These are phyloP conservation scores for Cyanoramphus novaezelandiae DNA, from an alignment of 2,113 vertebrate genomes.

Conservation along the genomic window DNA sequence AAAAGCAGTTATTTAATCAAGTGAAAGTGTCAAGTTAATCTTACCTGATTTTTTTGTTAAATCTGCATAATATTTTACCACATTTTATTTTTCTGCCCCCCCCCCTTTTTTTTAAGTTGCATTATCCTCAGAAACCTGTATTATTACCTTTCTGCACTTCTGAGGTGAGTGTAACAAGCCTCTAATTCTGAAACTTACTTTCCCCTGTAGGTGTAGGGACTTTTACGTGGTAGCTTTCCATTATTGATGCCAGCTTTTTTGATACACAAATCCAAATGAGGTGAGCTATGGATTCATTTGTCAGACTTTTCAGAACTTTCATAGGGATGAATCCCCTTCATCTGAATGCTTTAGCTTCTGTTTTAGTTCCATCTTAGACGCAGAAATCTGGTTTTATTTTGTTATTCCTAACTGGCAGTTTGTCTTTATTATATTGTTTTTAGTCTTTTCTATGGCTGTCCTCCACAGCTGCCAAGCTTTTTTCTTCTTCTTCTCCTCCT, in stretches of 20 bases:
- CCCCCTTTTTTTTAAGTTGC: neutral
- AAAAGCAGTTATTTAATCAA: neutral
- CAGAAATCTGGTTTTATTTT: slow-evolving; percentile 2
- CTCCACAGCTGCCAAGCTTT: neutral
- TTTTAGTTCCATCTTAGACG: neutral
- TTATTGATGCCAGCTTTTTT: neutral
- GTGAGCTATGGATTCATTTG: neutral
- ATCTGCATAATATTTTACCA: neutral
- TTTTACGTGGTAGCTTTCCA: neutral
- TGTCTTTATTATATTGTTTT: neutral
- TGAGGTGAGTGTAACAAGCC: neutral
- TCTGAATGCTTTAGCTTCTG: neutral
- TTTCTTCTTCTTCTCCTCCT: neutral
- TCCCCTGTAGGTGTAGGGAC: neutral
- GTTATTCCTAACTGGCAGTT: neutral
- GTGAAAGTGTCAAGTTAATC: neutral
- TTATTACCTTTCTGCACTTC: neutral
- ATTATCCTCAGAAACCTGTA: neutral
- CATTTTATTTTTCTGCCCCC: neutral
- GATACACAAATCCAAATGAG: neutral
- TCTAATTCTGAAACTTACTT: neutral
- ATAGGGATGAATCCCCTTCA: neutral
- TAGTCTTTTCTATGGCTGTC: neutral
- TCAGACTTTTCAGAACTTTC: neutral
- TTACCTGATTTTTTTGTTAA: neutral